A percentile compares a stretch with the other conserved stretches of the same genome.
These are phyloP conservation scores for Caenorhabditis angaria DNA, from an alignment of 2,888 invertebrate species.

Conservation along the genomic window DNA sequence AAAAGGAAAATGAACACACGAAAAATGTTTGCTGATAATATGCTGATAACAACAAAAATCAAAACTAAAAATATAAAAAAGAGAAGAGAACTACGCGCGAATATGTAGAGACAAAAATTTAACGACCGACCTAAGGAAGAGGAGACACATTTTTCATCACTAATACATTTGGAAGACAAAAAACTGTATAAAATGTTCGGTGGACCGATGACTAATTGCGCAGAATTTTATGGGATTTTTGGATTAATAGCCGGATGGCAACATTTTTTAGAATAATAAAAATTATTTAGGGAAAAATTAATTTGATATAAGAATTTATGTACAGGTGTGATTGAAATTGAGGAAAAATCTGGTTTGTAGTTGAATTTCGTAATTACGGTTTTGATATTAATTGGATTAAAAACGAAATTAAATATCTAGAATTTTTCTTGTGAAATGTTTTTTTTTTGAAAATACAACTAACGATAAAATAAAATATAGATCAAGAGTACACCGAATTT, in stretches of 20 bases:
- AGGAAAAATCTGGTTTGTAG: not conserved
- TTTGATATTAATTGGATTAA: not conserved
- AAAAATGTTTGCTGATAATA: too few species aligned
- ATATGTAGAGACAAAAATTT: not conserved
- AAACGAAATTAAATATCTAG: not conserved
- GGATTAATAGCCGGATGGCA: not conserved
- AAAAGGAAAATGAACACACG: too few species aligned
- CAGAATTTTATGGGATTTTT: not conserved
- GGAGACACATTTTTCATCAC: not conserved
- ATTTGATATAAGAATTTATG: not conserved
- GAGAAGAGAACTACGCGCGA: too few species aligned
- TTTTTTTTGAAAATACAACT: not conserved
- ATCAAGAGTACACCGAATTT: too few species aligned
- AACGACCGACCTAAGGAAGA: not conserved
- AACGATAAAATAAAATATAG: too few species aligned
- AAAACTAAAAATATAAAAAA: too few species aligned
- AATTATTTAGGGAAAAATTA: not conserved
- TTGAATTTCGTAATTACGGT: not conserved
- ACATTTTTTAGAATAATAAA: not conserved
- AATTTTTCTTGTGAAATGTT: too few species aligned
- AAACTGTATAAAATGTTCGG: conserved; percentile 37
- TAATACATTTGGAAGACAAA: conserved; percentile 7
- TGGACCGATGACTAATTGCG: conserved; percentile 28
- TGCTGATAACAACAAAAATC: too few species aligned
- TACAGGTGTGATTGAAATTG: not conserved